A percentile compares a stretch with the other conserved stretches of the same genome.
Evolutionary conservation across 2,113 vertebrate species (phyloP).

Genomic region (Hyaena hyaena): DNA sequence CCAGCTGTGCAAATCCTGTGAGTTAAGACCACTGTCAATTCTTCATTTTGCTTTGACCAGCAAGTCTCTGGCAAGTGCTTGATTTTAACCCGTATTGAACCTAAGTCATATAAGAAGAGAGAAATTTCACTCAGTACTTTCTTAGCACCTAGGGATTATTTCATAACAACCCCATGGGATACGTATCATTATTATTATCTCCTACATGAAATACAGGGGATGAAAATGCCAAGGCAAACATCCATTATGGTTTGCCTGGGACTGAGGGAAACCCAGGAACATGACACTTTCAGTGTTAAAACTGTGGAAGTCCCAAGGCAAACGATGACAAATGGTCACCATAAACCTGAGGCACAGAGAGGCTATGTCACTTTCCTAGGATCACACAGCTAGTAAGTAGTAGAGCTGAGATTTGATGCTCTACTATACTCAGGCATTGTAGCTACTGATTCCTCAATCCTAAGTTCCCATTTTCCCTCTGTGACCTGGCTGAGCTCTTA

Average conservation of each 20-base stretch:
- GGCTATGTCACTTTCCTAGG: background rate
- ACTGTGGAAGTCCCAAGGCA: background rate
- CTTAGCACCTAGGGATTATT: background rate
- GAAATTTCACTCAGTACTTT: background rate
- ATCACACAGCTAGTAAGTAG: background rate
- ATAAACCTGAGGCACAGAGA: background rate
- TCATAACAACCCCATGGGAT: background rate
- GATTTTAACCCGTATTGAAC: background rate
- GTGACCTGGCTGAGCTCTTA: background rate
- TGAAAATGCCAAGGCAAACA: background rate
- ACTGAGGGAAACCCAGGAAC: background rate
- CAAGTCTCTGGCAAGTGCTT: no score
- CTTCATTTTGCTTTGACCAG: background rate
- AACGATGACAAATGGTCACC: background rate
- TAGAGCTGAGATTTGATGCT: background rate
- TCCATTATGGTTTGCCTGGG: accelerated
- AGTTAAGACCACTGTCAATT: background rate
- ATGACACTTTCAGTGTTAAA: background rate
- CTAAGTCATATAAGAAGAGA: background rate
- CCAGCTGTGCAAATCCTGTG: no score
- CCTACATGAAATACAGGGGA: background rate
- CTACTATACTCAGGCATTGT: no score
- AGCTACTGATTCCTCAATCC: background rate
- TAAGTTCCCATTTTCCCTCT: background rate
- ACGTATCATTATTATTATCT: background rate